Conservation (phyloP, 37 sponge, comb jelly and placozoan species). For the Mnemiopsis leidyi region DNA sequence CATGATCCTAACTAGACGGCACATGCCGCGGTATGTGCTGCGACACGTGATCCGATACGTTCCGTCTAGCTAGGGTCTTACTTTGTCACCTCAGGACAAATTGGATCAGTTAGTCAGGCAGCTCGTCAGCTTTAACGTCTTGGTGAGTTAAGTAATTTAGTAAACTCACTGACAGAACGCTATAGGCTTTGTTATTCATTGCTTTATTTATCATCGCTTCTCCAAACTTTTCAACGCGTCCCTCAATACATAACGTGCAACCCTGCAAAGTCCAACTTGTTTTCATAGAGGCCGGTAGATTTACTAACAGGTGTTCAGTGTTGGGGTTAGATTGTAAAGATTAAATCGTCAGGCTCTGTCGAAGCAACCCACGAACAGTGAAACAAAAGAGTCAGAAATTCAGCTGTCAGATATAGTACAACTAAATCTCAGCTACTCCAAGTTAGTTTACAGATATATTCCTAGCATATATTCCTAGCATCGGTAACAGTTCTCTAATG, state of each 20-base stretch:
- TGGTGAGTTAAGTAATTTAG: constrained; percentile 71
- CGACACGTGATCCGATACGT: too few species aligned
- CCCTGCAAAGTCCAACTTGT: too few species aligned
- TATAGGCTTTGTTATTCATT: too few species aligned
- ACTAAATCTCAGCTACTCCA: constrained; percentile 15
- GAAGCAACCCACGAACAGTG: background rate
- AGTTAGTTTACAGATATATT: too few species aligned
- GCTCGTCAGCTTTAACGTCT: constrained; percentile 74
- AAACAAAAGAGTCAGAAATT: background rate
- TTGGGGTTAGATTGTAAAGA: background rate
- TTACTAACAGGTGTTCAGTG: too few species aligned
- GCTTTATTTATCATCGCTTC: background rate
- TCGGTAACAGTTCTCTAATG: too few species aligned
- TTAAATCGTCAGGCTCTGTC: background rate
- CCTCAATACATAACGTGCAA: too few species aligned
- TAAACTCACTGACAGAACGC: background rate
- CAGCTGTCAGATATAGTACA: background rate
- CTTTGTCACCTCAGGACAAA: constrained; percentile 76
- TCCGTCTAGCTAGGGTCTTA: too few species aligned
- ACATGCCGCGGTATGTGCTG: too few species aligned
- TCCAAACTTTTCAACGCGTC: background rate
- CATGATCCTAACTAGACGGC: too few species aligned
- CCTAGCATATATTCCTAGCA: too few species aligned
- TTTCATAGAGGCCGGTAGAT: too few species aligned
- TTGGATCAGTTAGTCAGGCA: constrained; percentile 75